Percentiles rank a stretch among this genome's conserved stretches.
Conservation (phyloP, 2,888 invertebrate species). For the Clepsis dumicolana region DNA sequence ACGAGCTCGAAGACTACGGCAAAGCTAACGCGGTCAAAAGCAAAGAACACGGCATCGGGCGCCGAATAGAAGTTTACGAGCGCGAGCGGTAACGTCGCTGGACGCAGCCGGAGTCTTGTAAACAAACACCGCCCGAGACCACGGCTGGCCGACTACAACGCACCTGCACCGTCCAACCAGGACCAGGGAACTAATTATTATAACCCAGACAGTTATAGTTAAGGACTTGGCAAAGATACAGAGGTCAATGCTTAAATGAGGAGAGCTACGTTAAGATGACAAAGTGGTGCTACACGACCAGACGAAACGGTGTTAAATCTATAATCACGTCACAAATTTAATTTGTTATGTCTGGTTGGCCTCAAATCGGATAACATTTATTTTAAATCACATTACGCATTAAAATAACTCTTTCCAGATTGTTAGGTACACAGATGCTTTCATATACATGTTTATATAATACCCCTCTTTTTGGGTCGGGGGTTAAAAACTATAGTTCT, state of each 20-base stretch:
- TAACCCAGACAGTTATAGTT: conserved; percentile 46
- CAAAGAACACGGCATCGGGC: conserved; percentile 30
- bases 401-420: conserved; percentile 8
- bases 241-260: conserved; percentile 48
- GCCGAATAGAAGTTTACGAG: conserved; percentile 57
- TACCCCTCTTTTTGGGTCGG: no score
- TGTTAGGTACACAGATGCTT: background rate
- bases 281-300: conserved; percentile 23
- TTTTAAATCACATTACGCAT: conserved; percentile 24
- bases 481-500: background rate
- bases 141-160: conserved; percentile 60
- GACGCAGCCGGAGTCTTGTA: conserved; percentile 63
- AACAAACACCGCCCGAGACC: conserved; percentile 70
- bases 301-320: conserved; percentile 30
- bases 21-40: conserved; percentile 16
- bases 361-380: conserved; percentile 28
- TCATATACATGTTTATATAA: background rate
- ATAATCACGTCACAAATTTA: conserved; percentile 20
- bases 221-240: conserved; percentile 50
- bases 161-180: conserved; percentile 55
- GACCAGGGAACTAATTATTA: conserved; percentile 55
- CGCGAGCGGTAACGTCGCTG: conserved; percentile 52
- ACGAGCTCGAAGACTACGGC: conserved; percentile 19
- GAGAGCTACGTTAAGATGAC: conserved; percentile 22
- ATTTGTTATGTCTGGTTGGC: conserved; percentile 36